These are phyloP conservation scores for Cephus pulcher DNA, from an alignment of 2,888 invertebrate genomes.

Conservation along the genomic window DNA sequence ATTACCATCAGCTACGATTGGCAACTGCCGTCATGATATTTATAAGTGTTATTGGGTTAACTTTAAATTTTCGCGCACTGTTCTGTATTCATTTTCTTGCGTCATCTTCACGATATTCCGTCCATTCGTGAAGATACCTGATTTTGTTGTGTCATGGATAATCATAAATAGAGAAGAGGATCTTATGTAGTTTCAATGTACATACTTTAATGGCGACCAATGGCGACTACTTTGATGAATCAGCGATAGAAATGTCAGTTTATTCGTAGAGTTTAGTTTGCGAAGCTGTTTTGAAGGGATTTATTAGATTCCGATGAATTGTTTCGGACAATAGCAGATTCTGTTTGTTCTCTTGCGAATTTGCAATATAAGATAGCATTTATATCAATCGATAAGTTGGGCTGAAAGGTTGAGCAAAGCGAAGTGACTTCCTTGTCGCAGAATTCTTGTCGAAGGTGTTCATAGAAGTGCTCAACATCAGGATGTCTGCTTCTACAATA, in stretches of 20 bases:
- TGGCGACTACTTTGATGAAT: neutral
- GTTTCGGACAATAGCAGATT: neutral
- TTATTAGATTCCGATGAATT: neutral
- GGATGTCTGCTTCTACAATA: conserved; percentile 49
- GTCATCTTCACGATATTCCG: neutral
- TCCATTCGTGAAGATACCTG: neutral
- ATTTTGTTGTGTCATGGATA: neutral
- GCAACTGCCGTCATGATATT: neutral
- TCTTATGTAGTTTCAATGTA: neutral
- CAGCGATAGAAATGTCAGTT: neutral
- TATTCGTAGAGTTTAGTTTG: neutral
- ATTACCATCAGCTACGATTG: neutral
- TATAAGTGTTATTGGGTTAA: neutral
- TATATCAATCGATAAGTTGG: neutral
- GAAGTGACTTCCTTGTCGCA: neutral
- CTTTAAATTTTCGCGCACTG: neutral
- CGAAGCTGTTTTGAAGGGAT: neutral
- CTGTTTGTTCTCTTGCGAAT: neutral
- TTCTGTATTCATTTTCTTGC: neutral
- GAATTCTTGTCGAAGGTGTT: neutral
- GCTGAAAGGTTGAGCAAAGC: neutral
- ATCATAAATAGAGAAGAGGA: neutral
- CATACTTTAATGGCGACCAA: neutral
- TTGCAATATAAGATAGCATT: neutral
- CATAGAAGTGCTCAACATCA: neutral